These are phyloP conservation scores for Colletes gigas DNA, from an alignment of 1,140 invertebrate species.

Conservation along the genomic window DNA sequence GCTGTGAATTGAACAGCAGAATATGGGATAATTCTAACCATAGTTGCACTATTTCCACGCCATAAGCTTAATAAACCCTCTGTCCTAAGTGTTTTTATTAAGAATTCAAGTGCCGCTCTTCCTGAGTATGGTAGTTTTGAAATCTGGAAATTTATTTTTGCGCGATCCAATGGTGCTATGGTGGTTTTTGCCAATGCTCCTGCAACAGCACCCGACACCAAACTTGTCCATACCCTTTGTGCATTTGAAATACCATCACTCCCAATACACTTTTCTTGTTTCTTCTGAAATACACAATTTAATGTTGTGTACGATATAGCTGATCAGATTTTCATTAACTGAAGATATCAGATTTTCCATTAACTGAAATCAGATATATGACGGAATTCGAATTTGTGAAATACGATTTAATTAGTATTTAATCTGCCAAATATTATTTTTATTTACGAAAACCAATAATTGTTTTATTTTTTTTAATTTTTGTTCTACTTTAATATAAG, in stretches of 20 bases:
- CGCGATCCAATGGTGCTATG: constrained; percentile 97
- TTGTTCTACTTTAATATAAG: not conserved
- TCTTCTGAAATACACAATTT: constrained; percentile 41
- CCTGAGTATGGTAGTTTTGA: constrained; percentile 91
- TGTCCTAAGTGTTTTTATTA: constrained; percentile 85
- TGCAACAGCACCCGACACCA: constrained; percentile 92
- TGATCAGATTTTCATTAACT: not conserved
- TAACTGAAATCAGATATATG: constrained; percentile 32
- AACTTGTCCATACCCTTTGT: constrained; percentile 85
- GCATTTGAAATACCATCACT: constrained; percentile 76
- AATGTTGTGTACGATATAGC: constrained; percentile 29
- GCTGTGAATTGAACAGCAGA: constrained; percentile 98
- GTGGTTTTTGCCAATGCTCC: constrained; percentile 97
- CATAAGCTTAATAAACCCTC: constrained; percentile 93
- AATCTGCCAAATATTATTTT: not conserved
- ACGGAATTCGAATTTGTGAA: constrained; percentile 28
- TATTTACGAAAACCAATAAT: not conserved
- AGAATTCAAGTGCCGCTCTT: constrained; percentile 88
- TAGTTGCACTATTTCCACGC: constrained; percentile 98
- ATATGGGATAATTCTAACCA: constrained; percentile 98
- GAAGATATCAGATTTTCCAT: constrained; percentile 22
- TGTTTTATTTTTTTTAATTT: not conserved
- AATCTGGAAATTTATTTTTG: constrained; percentile 98
- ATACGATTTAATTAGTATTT: constrained; percentile 5
- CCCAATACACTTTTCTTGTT: constrained; percentile 34